Base-by-base conservation (phyloP, 2,113 vertebrate genomes). In the Xenopus laevis region DNA sequence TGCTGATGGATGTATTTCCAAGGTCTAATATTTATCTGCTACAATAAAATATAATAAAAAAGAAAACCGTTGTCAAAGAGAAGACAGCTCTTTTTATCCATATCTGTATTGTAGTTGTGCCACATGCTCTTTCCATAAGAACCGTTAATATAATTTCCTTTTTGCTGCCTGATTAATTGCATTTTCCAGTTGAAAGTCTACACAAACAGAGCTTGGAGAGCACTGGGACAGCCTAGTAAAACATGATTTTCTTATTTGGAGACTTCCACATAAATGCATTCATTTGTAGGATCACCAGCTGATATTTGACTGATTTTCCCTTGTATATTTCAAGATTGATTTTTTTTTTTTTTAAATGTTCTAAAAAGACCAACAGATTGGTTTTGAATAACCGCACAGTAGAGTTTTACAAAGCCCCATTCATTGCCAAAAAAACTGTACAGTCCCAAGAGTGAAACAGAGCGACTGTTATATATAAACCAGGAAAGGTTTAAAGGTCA, bases 381-480 rank as follows among this genome's bases (percentile, higher is more conserved):
- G 71, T 58, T 0, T 71, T 89, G 84, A 89, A 89, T 87, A 84
- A 88, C 84, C 84, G 84, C 84, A 86, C 85, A 89, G 84, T 82
- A 47, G 82, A 83, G 78, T 79, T 79, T 82, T 76, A 89, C 86
- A 89, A 87, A 87, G 84, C 81, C 71, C 84, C 66, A 88, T 89
- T 89, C 87, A 89, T 72, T 59, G 80, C 79, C 81, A 76, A 84
- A 69, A 81, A 83, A 84, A 71, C 66, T 79, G 79, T 78, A 81
- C 82, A 82, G 83, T 83, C 83, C 84, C 81, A 81, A 72, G 68
- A 78, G 83, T 80, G 72, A 77, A 74, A 78, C 77, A 84, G 82
- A 87, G 80, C 85, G 81, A 83, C 82, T 84, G 81, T 80, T 85
- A 81, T 87, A 86, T 85, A 82, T 86, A 81, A 85, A 82, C 81